Conservation (phyloP, 2,797 vertebrate genomes). For the Geotrypetes seraphini region DNA sequence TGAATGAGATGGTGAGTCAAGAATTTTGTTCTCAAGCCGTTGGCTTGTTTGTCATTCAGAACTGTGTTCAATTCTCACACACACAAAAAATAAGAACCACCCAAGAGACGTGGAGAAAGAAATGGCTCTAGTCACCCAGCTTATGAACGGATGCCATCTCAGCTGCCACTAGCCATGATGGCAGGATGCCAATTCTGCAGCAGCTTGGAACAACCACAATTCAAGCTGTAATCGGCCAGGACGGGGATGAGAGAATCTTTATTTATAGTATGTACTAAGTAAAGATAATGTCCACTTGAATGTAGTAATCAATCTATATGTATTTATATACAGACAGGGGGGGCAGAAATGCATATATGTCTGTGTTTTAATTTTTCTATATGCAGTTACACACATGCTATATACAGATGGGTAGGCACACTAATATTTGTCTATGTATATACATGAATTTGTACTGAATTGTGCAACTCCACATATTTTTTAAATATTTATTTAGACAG, state of each 20-base stretch:
- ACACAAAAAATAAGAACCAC: slow-evolving; percentile 30
- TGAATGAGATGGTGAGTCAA: slow-evolving; percentile 48
- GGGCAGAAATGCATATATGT: slow-evolving; percentile 18
- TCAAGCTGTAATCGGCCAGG: slow-evolving; percentile 41
- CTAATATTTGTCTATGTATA: neutral
- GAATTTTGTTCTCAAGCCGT: slow-evolving; percentile 25
- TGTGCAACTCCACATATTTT: slow-evolving; percentile 10
- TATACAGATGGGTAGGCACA: slow-evolving; percentile 20
- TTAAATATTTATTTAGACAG: slow-evolving; percentile 26
- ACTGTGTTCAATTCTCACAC: slow-evolving; percentile 55
- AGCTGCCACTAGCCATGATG: slow-evolving; percentile 41
- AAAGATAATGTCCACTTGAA: too few species aligned
- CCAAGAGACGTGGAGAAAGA: slow-evolving; percentile 21
- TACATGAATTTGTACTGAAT: slow-evolving; percentile 14
- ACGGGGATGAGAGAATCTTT: slow-evolving; percentile 44
- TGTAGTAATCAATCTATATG: too few species aligned
- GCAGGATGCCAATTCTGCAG: slow-evolving; percentile 41
- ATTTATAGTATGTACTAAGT: too few species aligned
- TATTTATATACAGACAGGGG: slow-evolving; percentile 16
- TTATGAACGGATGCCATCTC: slow-evolving; percentile 32
- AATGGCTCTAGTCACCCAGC: slow-evolving; percentile 41
- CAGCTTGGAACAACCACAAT: slow-evolving; percentile 30
- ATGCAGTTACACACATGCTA: slow-evolving; percentile 18
- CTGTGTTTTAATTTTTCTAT: too few species aligned
- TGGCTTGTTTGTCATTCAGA: slow-evolving; percentile 48